Evolutionary conservation across 1,140 invertebrate species (phyloP).

Genomic region (Heliothis virescens): DNA sequence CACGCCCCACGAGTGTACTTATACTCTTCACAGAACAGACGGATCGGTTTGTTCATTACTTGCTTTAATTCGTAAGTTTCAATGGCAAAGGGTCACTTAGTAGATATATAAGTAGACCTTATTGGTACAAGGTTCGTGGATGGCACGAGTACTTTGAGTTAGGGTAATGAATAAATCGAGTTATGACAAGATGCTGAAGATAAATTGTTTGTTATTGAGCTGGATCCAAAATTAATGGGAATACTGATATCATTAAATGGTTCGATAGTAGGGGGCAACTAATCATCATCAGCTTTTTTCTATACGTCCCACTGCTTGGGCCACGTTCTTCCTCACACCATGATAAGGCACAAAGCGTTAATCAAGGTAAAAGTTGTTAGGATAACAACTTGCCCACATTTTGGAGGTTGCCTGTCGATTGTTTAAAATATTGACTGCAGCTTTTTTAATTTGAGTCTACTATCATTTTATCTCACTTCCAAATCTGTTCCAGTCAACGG

Average conservation of each 20-base stretch:
- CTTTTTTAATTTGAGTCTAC: neutral
- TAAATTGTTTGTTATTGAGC: too few relatives aligned
- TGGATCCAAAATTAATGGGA: too few relatives aligned
- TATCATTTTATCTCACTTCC: neutral
- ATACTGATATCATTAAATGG: too few relatives aligned
- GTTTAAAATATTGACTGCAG: too few relatives aligned
- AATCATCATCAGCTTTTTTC: too few relatives aligned
- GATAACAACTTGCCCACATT: too few relatives aligned
- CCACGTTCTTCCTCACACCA: too few relatives aligned
- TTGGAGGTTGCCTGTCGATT: too few relatives aligned
- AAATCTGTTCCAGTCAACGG: constrained; percentile 82
- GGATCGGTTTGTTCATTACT: neutral
- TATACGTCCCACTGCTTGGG: too few relatives aligned
- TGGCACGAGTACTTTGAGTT: neutral
- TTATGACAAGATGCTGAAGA: neutral
- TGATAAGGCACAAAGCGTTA: too few relatives aligned
- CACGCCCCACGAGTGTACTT: constrained; percentile 1
- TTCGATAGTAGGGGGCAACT: too few relatives aligned
- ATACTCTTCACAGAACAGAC: constrained; percentile 2
- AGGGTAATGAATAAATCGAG: neutral
- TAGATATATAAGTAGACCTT: neutral
- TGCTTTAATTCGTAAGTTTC: neutral
- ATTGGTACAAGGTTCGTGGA: neutral
- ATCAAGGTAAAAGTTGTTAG: too few relatives aligned
- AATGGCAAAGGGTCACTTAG: constrained; percentile 2